Evolutionary conservation across 2,888 invertebrate species (phyloP).

Genomic region (Endotricha flammealis): DNA sequence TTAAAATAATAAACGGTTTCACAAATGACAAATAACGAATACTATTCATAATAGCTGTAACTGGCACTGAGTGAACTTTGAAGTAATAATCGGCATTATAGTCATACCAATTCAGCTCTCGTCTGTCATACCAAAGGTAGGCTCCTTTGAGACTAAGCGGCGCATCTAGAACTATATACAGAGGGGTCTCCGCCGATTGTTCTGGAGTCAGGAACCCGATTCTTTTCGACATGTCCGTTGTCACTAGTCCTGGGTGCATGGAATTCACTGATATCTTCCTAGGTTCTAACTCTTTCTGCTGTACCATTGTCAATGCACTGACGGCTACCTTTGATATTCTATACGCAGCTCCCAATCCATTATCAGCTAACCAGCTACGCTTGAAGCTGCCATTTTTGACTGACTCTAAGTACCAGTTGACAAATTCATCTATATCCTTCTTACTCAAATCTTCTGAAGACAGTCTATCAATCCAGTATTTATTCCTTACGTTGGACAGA

Average conservation of each 20-base stretch:
- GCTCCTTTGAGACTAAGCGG: slow-evolving; percentile 76
- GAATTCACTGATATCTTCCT: slow-evolving; percentile 79
- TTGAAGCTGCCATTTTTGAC: slow-evolving; percentile 43
- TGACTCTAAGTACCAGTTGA: slow-evolving; percentile 80
- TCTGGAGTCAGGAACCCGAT: slow-evolving; percentile 77
- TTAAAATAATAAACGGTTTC: too few relatives aligned
- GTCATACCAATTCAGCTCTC: slow-evolving; percentile 77
- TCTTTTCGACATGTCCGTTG: slow-evolving; percentile 85
- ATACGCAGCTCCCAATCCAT: slow-evolving; percentile 80
- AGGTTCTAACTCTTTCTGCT: slow-evolving; percentile 77
- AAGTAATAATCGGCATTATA: slow-evolving; percentile 47
- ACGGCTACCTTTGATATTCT: slow-evolving; percentile 84
- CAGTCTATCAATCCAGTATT: slow-evolving; percentile 46
- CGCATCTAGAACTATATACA: slow-evolving; percentile 74
- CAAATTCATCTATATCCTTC: slow-evolving; percentile 65
- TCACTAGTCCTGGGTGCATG: slow-evolving; percentile 86
- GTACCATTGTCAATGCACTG: slow-evolving; percentile 81
- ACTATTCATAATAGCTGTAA: too few relatives aligned
- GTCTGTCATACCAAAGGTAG: slow-evolving; percentile 81
- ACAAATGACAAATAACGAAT: too few relatives aligned
- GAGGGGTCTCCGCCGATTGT: slow-evolving; percentile 74
- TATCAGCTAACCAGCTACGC: slow-evolving; percentile 47
- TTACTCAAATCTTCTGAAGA: slow-evolving; percentile 40
- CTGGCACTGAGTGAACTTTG: slow-evolving; percentile 31
- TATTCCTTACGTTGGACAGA: slow-evolving; percentile 75